Evolutionary conservation across 2,797 vertebrate genomes (phyloP).

Genomic region (Liasis olivaceus): DNA sequence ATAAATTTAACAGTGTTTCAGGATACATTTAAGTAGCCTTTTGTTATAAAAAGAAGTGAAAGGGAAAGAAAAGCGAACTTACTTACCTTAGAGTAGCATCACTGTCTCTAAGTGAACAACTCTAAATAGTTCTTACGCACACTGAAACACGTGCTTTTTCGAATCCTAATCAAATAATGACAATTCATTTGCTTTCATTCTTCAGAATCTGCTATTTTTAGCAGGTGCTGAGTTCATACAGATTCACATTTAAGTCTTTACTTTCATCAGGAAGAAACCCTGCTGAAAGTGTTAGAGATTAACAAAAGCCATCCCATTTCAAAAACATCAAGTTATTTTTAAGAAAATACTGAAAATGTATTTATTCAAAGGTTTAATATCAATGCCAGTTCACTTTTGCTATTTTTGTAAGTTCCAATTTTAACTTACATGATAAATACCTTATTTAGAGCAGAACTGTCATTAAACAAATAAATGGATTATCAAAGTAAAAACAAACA

Average conservation of each 20-base stretch:
- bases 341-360: conserved; percentile 51
- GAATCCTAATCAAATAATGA: conserved; percentile 71
- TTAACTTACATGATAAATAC: conserved; percentile 55
- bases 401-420: conserved; percentile 57
- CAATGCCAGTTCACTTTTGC: conserved; percentile 44
- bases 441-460: conserved; percentile 46
- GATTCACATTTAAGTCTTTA: conserved; percentile 41
- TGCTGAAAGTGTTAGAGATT: conserved; percentile 54
- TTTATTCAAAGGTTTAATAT: conserved; percentile 64
- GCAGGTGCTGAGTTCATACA: conserved; percentile 65
- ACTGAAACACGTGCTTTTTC: conserved; percentile 49
- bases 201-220: conserved; percentile 53
- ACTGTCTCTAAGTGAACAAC: conserved; percentile 55
- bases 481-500: not conserved
- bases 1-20: conserved; percentile 69
- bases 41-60: conserved; percentile 2
- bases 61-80: not conserved
- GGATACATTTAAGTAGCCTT: conserved; percentile 54
- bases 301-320: conserved; percentile 58
- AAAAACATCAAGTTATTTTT: conserved; percentile 25
- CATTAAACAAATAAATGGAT: conserved; percentile 18
- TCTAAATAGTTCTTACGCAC: conserved; percentile 55
- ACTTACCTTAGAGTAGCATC: conserved; percentile 47
- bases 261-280: conserved; percentile 58
- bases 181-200: conserved; percentile 59